Conservation (phyloP, 2,797 vertebrate species). For the Gymnothorax javanicus region DNA sequence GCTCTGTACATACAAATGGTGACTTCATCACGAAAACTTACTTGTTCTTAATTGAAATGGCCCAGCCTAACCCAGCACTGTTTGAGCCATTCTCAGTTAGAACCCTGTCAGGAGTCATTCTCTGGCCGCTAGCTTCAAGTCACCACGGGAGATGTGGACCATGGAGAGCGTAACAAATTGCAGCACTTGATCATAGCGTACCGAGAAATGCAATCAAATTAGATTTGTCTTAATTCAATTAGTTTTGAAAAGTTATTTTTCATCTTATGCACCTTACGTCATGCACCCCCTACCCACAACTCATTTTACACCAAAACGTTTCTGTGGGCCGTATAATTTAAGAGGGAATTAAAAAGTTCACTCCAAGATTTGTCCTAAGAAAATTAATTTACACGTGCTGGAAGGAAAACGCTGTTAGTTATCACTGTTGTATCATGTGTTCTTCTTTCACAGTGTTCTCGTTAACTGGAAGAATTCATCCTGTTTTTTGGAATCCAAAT, state of each 20-base stretch:
- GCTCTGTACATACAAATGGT: constrained; percentile 34
- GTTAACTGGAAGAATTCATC: constrained; percentile 54
- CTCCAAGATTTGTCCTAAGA: not conserved
- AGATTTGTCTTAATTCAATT: constrained; percentile 41
- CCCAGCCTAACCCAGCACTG: constrained; percentile 22
- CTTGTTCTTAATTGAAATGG: constrained; percentile 41
- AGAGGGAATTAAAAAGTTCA: constrained; percentile 20
- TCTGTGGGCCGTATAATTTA: constrained; percentile 7
- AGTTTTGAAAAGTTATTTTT: constrained; percentile 40
- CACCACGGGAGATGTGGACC: constrained; percentile 25
- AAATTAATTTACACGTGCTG: not conserved
- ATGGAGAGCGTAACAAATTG: constrained; percentile 17
- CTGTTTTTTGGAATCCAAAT: constrained; percentile 65
- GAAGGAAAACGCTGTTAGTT: not conserved
- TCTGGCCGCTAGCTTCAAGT: constrained; percentile 32
- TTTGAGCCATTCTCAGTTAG: not conserved
- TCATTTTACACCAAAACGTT: constrained; percentile 32
- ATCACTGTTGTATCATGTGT: constrained; percentile 18
- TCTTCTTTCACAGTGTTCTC: constrained; percentile 44
- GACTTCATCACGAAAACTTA: constrained; percentile 40
- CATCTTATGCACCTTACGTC: constrained; percentile 37
- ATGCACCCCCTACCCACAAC: not conserved
- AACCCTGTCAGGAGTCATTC: constrained; percentile 3
- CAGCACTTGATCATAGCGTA: constrained; percentile 33
- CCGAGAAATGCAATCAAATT: constrained; percentile 36